A percentile compares a stretch with the other conserved stretches of the same genome.
phyloP scores from a whole-genome alignment of 2,797 vertebrate species.

The Aselliscus stoliczkanus region DNA sequence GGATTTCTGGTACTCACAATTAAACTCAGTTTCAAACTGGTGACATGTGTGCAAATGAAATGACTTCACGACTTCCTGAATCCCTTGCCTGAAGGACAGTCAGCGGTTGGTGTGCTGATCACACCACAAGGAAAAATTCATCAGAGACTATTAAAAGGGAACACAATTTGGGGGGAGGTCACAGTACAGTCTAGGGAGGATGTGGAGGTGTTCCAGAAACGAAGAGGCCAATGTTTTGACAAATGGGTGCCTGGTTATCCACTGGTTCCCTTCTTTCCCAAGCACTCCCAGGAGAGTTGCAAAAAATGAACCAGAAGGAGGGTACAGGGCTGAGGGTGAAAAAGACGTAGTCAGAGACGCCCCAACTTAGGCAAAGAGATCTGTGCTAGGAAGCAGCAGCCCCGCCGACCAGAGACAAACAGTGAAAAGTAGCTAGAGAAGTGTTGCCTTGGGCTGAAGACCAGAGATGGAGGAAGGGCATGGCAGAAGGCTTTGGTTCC shows the following conservation, averaged over 20 bases:
- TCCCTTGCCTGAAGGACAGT: not conserved
- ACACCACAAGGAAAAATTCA: not conserved
- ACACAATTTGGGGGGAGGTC: not conserved
- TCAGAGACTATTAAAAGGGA: not conserved
- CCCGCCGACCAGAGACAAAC: not conserved
- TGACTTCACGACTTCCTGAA: not conserved
- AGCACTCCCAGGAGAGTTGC: not conserved
- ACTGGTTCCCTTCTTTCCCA: not conserved
- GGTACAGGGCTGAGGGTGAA: not conserved
- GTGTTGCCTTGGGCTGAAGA: not conserved
- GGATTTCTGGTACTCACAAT: not conserved
- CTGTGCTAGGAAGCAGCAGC: not conserved
- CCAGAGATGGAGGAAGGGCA: not conserved
- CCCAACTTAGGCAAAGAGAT: not conserved
- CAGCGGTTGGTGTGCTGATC: not conserved
- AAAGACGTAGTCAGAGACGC: not conserved
- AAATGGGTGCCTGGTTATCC: not conserved
- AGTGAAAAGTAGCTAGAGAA: not conserved
- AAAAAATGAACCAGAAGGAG: not conserved
- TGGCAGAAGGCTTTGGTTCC: not conserved
- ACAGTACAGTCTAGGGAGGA: not conserved
- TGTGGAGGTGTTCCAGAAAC: not conserved
- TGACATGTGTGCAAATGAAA: not conserved
- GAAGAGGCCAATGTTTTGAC: not conserved
- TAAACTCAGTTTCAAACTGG: not conserved